phyloP scores from a whole-genome alignment of 2,113 vertebrate species.

The Dinomys branickii region DNA sequence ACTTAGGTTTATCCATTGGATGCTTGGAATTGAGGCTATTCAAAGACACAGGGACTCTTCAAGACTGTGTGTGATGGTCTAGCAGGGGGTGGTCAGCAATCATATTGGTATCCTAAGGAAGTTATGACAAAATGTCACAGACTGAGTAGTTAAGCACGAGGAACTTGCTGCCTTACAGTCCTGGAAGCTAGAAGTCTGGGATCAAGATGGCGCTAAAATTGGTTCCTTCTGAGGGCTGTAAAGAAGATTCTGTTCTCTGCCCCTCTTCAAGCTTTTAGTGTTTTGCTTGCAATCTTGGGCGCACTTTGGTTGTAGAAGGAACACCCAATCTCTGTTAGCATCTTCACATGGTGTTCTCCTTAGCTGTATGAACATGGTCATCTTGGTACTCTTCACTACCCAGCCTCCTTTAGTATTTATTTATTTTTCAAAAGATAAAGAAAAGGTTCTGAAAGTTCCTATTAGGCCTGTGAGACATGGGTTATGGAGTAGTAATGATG shows the following conservation, averaged over 20 bases:
- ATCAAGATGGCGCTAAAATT: neutral
- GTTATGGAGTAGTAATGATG: neutral
- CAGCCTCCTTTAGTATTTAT: neutral
- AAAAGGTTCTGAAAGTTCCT: neutral
- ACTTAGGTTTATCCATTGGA: neutral
- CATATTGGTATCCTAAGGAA: neutral
- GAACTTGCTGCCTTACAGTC: neutral
- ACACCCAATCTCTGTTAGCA: neutral
- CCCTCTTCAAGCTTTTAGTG: neutral
- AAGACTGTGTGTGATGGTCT: accelerated
- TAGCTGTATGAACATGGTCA: accelerated
- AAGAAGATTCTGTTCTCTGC: neutral
- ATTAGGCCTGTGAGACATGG: neutral
- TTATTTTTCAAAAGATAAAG: neutral
- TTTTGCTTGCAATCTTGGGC: neutral
- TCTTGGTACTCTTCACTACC: neutral
- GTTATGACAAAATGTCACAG: neutral
- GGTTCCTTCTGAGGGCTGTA: neutral
- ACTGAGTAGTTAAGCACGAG: neutral
- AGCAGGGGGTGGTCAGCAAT: neutral
- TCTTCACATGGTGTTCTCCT: neutral
- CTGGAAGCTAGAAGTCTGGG: neutral
- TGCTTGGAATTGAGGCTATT: neutral
- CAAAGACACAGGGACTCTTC: neutral
- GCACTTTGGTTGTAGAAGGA: neutral